A percentile compares a stretch with the other conserved stretches of the same genome.
phyloP scores from a whole-genome alignment of 1,140 invertebrate genomes.

The Bombus pascuorum region DNA sequence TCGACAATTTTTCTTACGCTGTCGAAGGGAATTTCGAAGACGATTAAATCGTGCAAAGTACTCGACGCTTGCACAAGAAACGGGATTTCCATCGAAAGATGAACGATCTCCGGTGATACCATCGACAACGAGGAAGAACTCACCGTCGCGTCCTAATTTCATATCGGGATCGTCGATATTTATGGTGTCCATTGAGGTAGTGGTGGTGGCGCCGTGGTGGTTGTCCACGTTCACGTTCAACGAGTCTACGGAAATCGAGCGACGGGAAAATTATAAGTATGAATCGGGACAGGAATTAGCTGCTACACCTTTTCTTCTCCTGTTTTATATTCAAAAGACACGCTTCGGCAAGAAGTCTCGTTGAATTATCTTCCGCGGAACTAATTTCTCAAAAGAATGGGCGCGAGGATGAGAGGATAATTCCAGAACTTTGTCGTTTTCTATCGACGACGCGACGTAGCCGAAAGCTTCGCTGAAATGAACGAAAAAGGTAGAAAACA shows the following conservation, averaged over 20 bases:
- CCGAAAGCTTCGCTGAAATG: neutral
- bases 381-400: slow-evolving; percentile 35
- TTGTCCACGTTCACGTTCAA: slow-evolving; percentile 62
- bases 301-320: no score
- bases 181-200: slow-evolving; percentile 68
- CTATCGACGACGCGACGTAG: neutral
- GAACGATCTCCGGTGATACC: neutral
- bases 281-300: slow-evolving; percentile 31
- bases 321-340: slow-evolving; percentile 9
- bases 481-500: neutral
- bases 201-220: slow-evolving; percentile 60
- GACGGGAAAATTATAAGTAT: neutral
- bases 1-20: neutral
- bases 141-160: slow-evolving; percentile 66
- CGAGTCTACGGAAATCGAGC: slow-evolving; percentile 50
- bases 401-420: neutral
- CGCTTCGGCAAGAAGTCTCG: neutral
- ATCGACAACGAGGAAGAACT: slow-evolving; percentile 4
- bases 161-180: slow-evolving; percentile 65
- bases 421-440: neutral
- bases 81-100: neutral
- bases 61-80: neutral
- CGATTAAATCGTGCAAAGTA: neutral
- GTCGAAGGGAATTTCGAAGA: neutral
- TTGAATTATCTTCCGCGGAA: slow-evolving; percentile 5